phyloP scores from a whole-genome alignment of 2,888 invertebrate genomes.

The Copidosoma aretas region DNA sequence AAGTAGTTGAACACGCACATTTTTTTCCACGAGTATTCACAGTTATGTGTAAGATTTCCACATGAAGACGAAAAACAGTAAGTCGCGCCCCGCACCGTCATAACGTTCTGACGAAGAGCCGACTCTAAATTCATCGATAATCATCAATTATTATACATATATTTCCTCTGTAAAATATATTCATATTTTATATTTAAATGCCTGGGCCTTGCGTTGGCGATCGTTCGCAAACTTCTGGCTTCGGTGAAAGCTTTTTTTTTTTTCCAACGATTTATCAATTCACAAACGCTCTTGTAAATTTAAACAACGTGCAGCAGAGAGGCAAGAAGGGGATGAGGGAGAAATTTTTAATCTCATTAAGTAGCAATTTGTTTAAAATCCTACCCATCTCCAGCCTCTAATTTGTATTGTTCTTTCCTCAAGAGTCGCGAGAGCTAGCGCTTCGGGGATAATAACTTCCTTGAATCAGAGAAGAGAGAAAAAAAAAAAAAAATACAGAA shows the following conservation, averaged over 20 bases:
- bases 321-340: not conserved
- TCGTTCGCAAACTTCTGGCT: constrained; percentile 39
- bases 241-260: not conserved
- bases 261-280: not conserved
- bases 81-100: constrained; percentile 10
- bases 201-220: constrained; percentile 40
- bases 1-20: constrained; percentile 22
- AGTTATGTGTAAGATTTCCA: constrained; percentile 18
- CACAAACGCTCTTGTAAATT: not conserved
- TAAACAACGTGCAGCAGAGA: not conserved
- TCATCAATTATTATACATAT: constrained; percentile 47
- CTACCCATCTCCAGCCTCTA: not conserved
- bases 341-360: not conserved
- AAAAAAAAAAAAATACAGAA: not conserved
- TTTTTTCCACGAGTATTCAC: not conserved
- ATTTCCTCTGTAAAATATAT: constrained; percentile 51
- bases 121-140: constrained; percentile 38
- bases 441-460: not conserved
- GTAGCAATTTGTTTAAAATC: not conserved
- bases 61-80: not conserved
- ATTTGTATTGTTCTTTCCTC: not conserved
- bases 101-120: constrained; percentile 16
- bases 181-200: constrained; percentile 48
- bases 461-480: not conserved
- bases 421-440: not conserved